Base-by-base conservation (phyloP, 2,888 invertebrate genomes). In the Trisateles emortualis region DNA sequence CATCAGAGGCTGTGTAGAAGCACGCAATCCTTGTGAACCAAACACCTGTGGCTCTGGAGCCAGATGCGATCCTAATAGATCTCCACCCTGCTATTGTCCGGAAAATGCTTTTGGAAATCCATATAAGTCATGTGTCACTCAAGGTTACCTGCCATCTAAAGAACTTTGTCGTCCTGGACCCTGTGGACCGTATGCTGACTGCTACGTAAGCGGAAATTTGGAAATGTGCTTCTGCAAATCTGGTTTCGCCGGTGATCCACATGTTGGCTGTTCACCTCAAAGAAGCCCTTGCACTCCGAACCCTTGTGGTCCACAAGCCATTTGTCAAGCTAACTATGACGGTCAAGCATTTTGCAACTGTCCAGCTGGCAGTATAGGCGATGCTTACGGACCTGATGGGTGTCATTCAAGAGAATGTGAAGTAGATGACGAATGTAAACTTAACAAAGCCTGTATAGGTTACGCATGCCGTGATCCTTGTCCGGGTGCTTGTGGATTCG, bases 11-110 rank as follows among this genome's bases (percentile, higher is more conserved):
- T 98, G 98, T 72, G 91, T 97, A 4, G 96, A 96, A 81, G 95
- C 95, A 57, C 93, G 94, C 52, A 96, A 97, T 83, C 96, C 96
- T 5, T 98, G 98, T 74, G 96, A 96, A 74, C 96, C 97, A 1
- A 97, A 96, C 76, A 96, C 95, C 4, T 97, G 97, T 73, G 97
- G 97, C 16, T 83, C 88, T 17, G 96, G 96, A 39, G 97, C 97
- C 36, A 92, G 95, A 32, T 97, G 97, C 77, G 97, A 97, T 86
- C 95, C 96, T 17, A 95, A 95, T 54, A 94, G 96, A 72, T 94
- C 94, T 63, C 97, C 97, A 14, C 95, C 96, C 10, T 98, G 98
- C 85, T 96, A 95, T 83, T 98, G 98, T 80, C 96, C 97, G n/a
- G 95, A 95, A 64, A 95, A 95, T 59, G 95, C 95, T 9, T 91